Conservation (phyloP, 2,113 vertebrate genomes). For the Osmerus eperlanus region DNA sequence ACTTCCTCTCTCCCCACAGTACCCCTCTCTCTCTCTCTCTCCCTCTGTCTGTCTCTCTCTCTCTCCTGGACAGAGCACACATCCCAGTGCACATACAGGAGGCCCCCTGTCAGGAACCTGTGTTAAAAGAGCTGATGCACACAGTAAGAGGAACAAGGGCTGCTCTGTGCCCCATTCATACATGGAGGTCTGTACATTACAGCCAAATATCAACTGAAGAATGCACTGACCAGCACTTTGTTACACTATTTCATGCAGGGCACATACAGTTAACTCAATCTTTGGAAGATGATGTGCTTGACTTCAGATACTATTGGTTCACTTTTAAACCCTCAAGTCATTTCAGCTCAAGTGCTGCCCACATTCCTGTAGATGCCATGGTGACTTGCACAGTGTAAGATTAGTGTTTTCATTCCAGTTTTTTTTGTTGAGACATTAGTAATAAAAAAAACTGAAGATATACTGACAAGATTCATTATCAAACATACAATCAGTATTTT, state of each 20-base stretch:
- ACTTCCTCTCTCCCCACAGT: conserved; percentile 2
- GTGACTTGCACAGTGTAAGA: too few relatives aligned
- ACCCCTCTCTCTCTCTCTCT: neutral
- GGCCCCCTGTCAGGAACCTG: conserved; percentile 57
- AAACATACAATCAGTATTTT: neutral
- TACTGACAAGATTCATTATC: neutral
- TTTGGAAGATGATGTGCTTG: too few relatives aligned
- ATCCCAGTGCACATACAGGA: conserved; percentile 52
- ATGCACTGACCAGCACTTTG: conserved; percentile 15
- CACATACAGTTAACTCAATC: neutral
- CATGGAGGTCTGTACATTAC: conserved; percentile 39
- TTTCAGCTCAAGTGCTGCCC: too few relatives aligned
- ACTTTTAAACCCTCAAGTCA: too few relatives aligned
- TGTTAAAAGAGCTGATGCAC: conserved; percentile 54
- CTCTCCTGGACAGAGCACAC: conserved; percentile 49
- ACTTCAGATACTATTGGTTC: too few relatives aligned
- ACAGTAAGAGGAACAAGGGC: conserved; percentile 58
- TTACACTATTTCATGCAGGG: conserved; percentile 17
- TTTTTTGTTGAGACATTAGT: too few relatives aligned
- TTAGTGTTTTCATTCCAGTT: too few relatives aligned
- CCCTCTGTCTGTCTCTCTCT: neutral
- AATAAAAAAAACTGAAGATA: neutral
- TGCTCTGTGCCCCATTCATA: conserved; percentile 53
- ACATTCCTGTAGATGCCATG: too few relatives aligned
- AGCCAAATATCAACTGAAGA: conserved; percentile 46